A percentile compares a stretch with the other conserved stretches of the same genome.
Conservation (phyloP, 2,888 invertebrate genomes). For the Auanema sp. region DNA sequence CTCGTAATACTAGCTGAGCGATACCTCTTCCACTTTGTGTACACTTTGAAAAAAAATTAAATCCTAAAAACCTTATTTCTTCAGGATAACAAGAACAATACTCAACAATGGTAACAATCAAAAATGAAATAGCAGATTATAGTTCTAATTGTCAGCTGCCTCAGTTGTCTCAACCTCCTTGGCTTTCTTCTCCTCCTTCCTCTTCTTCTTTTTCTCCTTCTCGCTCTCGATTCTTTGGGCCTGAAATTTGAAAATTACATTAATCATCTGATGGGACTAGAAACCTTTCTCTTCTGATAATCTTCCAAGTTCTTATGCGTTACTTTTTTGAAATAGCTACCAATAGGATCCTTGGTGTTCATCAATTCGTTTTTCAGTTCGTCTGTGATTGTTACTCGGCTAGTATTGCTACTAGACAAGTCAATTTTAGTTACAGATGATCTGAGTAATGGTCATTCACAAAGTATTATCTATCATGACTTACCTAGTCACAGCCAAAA, state of each 20-base stretch:
- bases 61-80: no score
- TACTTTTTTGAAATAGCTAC: conserved; percentile 36
- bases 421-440: not conserved
- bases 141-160: no score
- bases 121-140: no score
- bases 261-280: not conserved
- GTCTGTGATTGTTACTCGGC: not conserved
- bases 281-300: conserved; percentile 40
- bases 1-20: no score
- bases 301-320: conserved; percentile 36
- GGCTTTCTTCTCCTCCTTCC: conserved; percentile 11
- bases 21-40: no score
- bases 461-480: no score
- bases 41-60: no score
- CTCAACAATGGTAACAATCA: no score
- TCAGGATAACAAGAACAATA: no score
- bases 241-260: conserved; percentile 15
- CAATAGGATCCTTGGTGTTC: conserved; percentile 25
- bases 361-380: conserved; percentile 8
- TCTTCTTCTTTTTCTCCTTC: conserved; percentile 25
- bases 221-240: conserved; percentile 30
- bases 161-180: not conserved
- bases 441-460: not conserved
- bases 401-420: not conserved
- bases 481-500: no score